Evolutionary conservation across 2,888 invertebrate genomes (phyloP), one percentile per base, ranked within the genome.

Genomic region (Chydorus sphaericus): DNA sequence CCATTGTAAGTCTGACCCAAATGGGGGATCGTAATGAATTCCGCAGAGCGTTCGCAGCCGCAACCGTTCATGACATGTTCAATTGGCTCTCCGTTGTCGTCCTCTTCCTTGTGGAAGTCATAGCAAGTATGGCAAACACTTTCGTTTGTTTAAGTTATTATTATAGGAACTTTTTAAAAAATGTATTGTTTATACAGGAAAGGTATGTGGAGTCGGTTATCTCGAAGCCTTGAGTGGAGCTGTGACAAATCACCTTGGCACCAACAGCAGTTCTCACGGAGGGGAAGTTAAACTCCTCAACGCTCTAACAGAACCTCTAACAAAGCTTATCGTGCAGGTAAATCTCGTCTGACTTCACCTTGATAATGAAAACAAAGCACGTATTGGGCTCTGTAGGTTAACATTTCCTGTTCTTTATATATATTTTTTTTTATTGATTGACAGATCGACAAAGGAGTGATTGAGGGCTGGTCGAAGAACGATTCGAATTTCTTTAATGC

Each of bases 41-140:
- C 64, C 61, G 72, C 56, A 62, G 73, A 16, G 75, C 75, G 2
- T 76, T 76, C 60, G 73, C 75, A 4, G 75, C 73, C 2, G 76
- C 75, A 18, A 75, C 74, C n/a, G 69, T 77, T 2, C 76, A 76
- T 61, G 77, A 77, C 63, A 54, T 54, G 54, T 76, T 75, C 67
- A 77, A 77, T 63, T 73, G 75, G 70, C 65, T 76, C 51, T 66
- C 71, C 6, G 74, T 76, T 28, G 60, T 74, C 26, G 66, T 73
- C 3, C 65, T 77, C 4, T 64, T 77, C 51, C 72, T 73, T 0
- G 56, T 75, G 8, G 77, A 77, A 64, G 65, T 70, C 11, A 60
- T 66, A 29, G 68, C 69, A 31, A 64, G 63, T 62, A 57, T 56
- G 59, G 48, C 20, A 1, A 33, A 7, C 8, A 18, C 16, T 52